A percentile compares a stretch with the other conserved stretches of the same genome.
Conservation (phyloP, 2,113 vertebrate genomes). For the Felis chaus region DNA sequence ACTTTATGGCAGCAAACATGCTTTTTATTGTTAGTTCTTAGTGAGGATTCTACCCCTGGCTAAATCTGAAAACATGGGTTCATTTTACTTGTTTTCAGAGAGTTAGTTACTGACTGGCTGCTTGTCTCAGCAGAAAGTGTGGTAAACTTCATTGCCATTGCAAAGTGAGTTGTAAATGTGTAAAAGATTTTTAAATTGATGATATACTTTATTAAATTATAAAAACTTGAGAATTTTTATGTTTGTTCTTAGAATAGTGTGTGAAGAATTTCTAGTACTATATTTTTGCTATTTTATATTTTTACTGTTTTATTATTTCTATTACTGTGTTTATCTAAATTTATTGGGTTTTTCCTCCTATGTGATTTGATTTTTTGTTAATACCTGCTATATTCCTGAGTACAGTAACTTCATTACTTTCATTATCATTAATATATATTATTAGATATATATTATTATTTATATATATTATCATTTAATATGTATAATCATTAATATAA, state of each 20-base stretch:
- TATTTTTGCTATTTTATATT: slow-evolving; percentile 18
- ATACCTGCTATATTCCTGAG: background rate
- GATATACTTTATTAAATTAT: background rate
- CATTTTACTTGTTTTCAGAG: slow-evolving; percentile 19
- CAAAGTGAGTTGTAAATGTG: background rate
- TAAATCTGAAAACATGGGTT: slow-evolving; percentile 18
- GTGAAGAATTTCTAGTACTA: background rate
- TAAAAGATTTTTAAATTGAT: slow-evolving; percentile 24
- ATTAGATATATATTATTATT: background rate
- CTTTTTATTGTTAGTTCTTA: background rate
- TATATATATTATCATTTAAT: background rate
- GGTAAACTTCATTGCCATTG: background rate
- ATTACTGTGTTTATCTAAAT: background rate
- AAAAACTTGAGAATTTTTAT: slow-evolving; percentile 26
- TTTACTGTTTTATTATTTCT: slow-evolving; percentile 19
- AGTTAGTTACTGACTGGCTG: background rate
- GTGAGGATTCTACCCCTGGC: background rate
- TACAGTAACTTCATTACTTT: slow-evolving; percentile 22
- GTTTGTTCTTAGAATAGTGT: background rate
- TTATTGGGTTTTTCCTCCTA: background rate
- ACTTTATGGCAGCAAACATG: background rate
- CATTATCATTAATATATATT: background rate
- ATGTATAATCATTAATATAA: background rate
- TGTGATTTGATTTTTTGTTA: slow-evolving; percentile 44
- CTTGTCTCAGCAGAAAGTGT: background rate